A percentile compares a stretch with the other conserved stretches of the same genome.
Evolutionary conservation across 2,113 vertebrate genomes (phyloP).

Genomic region (Gasterosteus aculeatus): DNA sequence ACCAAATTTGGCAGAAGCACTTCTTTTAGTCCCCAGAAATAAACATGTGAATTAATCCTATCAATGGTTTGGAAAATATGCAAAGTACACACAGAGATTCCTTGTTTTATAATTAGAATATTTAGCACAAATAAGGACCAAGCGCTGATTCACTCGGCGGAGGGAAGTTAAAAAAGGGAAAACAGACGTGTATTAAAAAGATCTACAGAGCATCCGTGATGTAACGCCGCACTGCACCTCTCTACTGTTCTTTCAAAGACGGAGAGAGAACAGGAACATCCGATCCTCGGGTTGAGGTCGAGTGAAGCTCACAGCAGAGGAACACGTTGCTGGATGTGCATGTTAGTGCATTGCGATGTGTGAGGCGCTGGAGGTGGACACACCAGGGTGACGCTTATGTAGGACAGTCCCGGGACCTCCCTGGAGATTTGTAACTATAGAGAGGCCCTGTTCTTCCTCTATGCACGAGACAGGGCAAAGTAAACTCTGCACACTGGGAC

Average conservation of each 20-base stretch:
- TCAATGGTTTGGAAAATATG: neutral
- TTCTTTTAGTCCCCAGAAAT: neutral
- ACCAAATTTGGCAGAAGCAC: neutral
- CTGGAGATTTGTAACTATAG: constrained; percentile 46
- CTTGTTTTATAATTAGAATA: neutral
- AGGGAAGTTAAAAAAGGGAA: constrained; percentile 38
- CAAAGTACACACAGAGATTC: neutral
- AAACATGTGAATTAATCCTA: no score
- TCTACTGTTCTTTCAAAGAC: constrained; percentile 57
- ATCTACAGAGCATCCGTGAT: constrained; percentile 28
- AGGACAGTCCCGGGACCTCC: constrained; percentile 41
- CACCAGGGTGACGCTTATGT: constrained; percentile 47
- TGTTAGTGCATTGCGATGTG: constrained; percentile 24
- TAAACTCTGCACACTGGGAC: constrained; percentile 23
- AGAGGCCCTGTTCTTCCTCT: constrained; percentile 35
- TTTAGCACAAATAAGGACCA: constrained; percentile 3
- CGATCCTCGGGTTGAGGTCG: constrained; percentile 52
- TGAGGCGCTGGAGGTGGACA: constrained; percentile 32
- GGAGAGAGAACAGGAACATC: constrained; percentile 45
- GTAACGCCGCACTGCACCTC: constrained; percentile 35
- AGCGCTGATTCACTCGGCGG: neutral
- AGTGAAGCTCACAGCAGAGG: constrained; percentile 31
- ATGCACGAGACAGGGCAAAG: constrained; percentile 42
- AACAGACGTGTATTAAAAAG: constrained; percentile 35
- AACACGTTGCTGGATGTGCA: constrained; percentile 20